These are phyloP conservation scores for Hippasteria phrygiana DNA, from an alignment of 53 echinoderm and acorn worm genomes.

Conservation along the genomic window DNA sequence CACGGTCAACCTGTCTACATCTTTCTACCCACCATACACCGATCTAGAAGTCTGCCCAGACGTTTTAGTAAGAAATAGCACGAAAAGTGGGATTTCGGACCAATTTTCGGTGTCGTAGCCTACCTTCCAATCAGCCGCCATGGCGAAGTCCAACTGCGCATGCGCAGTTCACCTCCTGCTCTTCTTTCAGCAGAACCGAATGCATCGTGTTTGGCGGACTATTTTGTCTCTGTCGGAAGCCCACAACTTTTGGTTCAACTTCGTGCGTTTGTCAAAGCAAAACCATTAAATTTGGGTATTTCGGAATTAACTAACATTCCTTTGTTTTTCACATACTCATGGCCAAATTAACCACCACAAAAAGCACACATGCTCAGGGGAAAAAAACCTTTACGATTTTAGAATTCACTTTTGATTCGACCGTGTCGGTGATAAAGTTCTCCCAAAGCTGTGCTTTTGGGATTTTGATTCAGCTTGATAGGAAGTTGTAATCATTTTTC, in stretches of 20 bases:
- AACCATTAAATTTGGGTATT: too few species aligned
- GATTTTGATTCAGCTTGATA: too few species aligned
- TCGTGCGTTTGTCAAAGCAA: too few species aligned
- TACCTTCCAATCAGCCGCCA: slow-evolving; percentile 82
- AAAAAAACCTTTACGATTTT: too few species aligned
- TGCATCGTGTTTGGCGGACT: slow-evolving; percentile 9
- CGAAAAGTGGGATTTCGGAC: slow-evolving; percentile 36
- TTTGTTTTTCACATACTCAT: too few species aligned
- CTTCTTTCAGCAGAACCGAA: neutral
- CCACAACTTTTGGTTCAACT: slow-evolving; percentile 20
- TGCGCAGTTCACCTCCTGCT: slow-evolving; percentile 51
- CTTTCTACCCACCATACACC: neutral
- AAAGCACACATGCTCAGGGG: too few species aligned
- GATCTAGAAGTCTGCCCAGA: neutral
- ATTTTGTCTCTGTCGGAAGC: slow-evolving; percentile 43
- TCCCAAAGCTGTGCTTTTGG: too few species aligned
- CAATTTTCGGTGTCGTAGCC: slow-evolving; percentile 32
- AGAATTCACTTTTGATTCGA: too few species aligned
- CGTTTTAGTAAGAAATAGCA: neutral
- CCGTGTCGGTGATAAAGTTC: too few species aligned
- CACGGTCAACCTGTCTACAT: slow-evolving; percentile 8
- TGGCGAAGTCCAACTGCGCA: slow-evolving; percentile 64
- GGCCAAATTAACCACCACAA: too few species aligned
- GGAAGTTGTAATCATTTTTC: too few species aligned
- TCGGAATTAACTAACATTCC: too few species aligned